Base-by-base conservation (phyloP, 2,797 vertebrate species). In the Pseudopleuronectes americanus region DNA sequence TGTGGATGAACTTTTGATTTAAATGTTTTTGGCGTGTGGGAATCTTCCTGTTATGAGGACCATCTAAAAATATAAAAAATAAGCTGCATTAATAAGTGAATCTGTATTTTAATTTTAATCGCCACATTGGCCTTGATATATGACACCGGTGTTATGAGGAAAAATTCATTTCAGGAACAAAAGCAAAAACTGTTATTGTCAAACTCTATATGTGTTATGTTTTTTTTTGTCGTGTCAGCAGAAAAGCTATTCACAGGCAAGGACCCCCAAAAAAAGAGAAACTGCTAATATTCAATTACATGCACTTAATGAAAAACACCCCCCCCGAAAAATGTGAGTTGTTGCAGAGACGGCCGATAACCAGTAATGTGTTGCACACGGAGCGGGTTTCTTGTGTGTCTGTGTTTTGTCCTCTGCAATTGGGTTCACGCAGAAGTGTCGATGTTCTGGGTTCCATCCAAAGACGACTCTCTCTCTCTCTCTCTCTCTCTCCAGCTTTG, bases 371-470 rank as follows among this genome's bases (percentile, higher is more conserved):
- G 7, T 51, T 13, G 9, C 22, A 71, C 49, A 47, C 58, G 49
- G 6, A 64, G 51, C 38, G 43, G 24, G 3, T 58, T 47, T 54
- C 22, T 6, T 52, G 26, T 26, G 53, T 0, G 36, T 78, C 85
- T 81, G 79, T 64, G 74, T 24, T 86, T 71, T 47, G 43, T 84
- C 77, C 59, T 43, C 52, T 38, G 64, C 12, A 74, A 59, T 71
- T 79, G 56, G 43, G 24, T 80, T 68, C 53, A 33, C 48, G 76
- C 65, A 55, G 17, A 61, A 64, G 53, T 71, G 80, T 80, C 38
- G 8, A 60, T 41, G 79, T 58, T 86, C 87, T 91, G 89, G 8
- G 74, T 85, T 90, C 80, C 58, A 79, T 90, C 87, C 71, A 75
- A 21, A 84, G 64, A 80, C 31, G 8, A 33, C 31, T 80, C 53